These are phyloP conservation scores for Syngnathus floridae DNA, from an alignment of 2,113 vertebrate genomes.

Conservation along the genomic window DNA sequence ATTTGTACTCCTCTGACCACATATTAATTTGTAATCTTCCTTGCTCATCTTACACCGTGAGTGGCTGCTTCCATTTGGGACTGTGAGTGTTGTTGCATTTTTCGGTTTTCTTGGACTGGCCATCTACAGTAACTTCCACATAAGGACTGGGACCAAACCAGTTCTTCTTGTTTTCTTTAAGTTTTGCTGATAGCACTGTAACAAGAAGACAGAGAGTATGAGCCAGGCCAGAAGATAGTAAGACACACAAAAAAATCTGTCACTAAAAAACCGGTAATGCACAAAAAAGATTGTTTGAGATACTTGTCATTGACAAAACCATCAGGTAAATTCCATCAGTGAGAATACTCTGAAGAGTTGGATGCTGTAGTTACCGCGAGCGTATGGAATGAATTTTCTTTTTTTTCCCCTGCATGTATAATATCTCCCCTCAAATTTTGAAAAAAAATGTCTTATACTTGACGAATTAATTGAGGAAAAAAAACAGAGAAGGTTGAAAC, in stretches of 20 bases:
- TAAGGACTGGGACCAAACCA: conserved; percentile 99
- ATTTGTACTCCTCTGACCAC: conserved; percentile 1
- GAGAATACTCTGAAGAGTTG: no score
- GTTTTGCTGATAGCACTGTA: conserved; percentile 93
- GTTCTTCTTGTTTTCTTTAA: conserved; percentile 96
- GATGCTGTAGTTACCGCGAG: no score
- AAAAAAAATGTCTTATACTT: no score
- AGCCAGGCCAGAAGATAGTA: background rate
- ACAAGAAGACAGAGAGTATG: conserved; percentile 6
- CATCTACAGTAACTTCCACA: conserved; percentile 92
- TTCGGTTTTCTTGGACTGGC: conserved; percentile 97
- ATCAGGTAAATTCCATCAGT: no score
- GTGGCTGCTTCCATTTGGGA: conserved; percentile 96
- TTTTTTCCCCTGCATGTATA: no score
- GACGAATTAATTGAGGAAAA: no score
- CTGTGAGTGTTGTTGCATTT: conserved; percentile 95
- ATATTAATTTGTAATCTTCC: background rate
- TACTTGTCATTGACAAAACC: no score
- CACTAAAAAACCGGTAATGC: background rate
- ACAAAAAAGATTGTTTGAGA: background rate
- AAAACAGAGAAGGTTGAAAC: no score
- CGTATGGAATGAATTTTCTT: no score
- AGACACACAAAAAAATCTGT: background rate
- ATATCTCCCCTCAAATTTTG: no score
- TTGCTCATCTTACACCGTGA: conserved; percentile 86